Base-by-base conservation (phyloP, 92 coral and sea anemone species). In the Anthopleura xanthogrammica region DNA sequence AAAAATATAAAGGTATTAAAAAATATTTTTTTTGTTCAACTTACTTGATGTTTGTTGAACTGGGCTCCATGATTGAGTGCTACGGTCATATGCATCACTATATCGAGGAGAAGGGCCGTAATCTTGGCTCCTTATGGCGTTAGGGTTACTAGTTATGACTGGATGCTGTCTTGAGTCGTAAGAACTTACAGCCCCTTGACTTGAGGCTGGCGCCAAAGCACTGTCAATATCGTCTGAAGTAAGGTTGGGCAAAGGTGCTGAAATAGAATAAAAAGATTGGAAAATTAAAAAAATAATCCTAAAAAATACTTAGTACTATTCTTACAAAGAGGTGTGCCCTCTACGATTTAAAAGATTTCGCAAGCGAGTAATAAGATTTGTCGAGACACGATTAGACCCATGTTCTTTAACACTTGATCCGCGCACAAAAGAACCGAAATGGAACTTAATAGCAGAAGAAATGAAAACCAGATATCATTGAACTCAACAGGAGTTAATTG, bases 151-250 rank as follows among this genome's bases (percentile, higher is more conserved):
- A 11, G 95, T 91, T 60, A 91, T 94, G 1, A 92, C 95, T 12
- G 95, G 95, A 75, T 93, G 94, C 39, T 89, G 98, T 46, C 98
- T 89, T 62, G 92, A 89, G 77, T 94, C 98, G 79, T 88, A 94
- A 0, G 98, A 92, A 0, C 91, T 83, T 1, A 92, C 84, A 0
- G 95, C 80, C 60, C 93, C 90, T 79, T 93, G 92, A 20, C 92
- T 86, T 1, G 94, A 88, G 75, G 99, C 90, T 68, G 99, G 99
- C 40, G 98, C 99, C 56, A 97, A 72, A 0, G 99, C 99, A 4
- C 89, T 89, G 79, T 97, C 99, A 73, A 97, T 97, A 84, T 97
- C 99, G 76, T 97, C 99, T 20, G 99, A 97, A 12, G 99, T 97
- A 20, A 97, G 92, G 84, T 97, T 97, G 76, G 99, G 99, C 76